Evolutionary conservation across 2,113 vertebrate genomes (phyloP), one percentile per base, ranked within the genome.

Genomic region (Paedocypris sp.): DNA sequence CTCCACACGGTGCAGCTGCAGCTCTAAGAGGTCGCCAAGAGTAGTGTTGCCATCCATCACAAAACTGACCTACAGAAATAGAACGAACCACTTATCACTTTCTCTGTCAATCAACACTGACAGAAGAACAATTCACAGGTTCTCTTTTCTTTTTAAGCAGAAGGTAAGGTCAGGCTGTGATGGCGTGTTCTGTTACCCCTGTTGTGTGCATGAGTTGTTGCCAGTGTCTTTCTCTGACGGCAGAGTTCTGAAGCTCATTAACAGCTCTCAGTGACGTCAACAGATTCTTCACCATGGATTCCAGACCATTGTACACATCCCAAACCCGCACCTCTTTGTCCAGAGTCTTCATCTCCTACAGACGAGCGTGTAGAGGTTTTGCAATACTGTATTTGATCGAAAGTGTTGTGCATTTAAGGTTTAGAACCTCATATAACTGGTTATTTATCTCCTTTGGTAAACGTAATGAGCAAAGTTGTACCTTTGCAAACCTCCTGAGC

Each of bases 401-500:
- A n/a, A n/a, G n/a, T n/a, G n/a, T n/a, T n/a, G n/a, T n/a, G n/a
- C n/a, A n/a, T n/a, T n/a, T n/a, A n/a, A n/a, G n/a, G 3, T 45
- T 12, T 23, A 4, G 8, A 22, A 13, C 43, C n/a, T 13, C 12
- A 4, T 25, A 25, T 20, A 12, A 13, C 22, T 26, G 22, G 22
- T 46, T 26, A 15, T 15, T 46, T 7, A 25, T 9, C 33, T 3
- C 35, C 19, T 31, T 48, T 19, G 6, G 16, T 47, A 13, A 29
- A 49, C 2, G 0, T 1, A n/a, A n/a, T 26, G 2, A 6, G 13
- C 33, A 11, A 16, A 3, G 6, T 10, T 15, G 31, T 68, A 85
- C 85, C 80, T 88, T 88, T 70, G 87, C 87, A 77, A 90, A 86
- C 75, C 89, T 82, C 77, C 86, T 76, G 60, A 88, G 82, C 61